phyloP scores from a whole-genome alignment of 1,140 invertebrate genomes.

The Arctopsyche grandis region DNA sequence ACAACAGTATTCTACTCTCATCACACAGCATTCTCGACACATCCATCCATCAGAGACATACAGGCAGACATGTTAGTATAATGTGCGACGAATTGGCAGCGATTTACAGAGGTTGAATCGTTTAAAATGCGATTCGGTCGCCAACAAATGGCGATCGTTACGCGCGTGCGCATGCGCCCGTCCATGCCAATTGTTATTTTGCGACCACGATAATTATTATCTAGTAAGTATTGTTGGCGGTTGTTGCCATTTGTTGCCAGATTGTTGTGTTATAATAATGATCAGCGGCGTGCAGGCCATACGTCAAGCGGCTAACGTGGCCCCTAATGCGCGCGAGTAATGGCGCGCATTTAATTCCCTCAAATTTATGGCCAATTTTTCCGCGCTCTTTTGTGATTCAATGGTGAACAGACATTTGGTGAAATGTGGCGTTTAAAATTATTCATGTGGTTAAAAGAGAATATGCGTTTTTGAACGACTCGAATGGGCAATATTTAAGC shows the following conservation, averaged over 20 bases:
- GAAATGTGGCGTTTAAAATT: background rate
- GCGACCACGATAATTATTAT: background rate
- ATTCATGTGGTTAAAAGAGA: background rate
- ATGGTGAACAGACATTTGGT: background rate
- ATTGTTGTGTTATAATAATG: background rate
- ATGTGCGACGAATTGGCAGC: too few relatives aligned
- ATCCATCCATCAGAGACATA: too few relatives aligned
- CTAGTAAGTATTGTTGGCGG: background rate
- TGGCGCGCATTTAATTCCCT: background rate
- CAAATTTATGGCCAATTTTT: constrained; percentile 8
- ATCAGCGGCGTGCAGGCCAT: background rate
- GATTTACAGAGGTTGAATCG: too few relatives aligned
- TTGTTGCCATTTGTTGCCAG: background rate
- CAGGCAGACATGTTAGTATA: too few relatives aligned
- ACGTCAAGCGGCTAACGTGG: constrained; percentile 14
- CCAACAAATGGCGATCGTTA: background rate
- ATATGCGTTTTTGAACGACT: background rate
- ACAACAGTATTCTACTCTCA: too few relatives aligned
- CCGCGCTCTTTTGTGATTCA: background rate
- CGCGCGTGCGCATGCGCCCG: background rate
- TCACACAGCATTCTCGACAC: too few relatives aligned
- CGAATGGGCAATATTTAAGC: background rate
- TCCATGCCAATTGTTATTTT: background rate
- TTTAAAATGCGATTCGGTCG: too few relatives aligned
- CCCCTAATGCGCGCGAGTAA: background rate